Conservation (phyloP, 1,140 invertebrate species). For the Pseudachorutes palmiensis region DNA sequence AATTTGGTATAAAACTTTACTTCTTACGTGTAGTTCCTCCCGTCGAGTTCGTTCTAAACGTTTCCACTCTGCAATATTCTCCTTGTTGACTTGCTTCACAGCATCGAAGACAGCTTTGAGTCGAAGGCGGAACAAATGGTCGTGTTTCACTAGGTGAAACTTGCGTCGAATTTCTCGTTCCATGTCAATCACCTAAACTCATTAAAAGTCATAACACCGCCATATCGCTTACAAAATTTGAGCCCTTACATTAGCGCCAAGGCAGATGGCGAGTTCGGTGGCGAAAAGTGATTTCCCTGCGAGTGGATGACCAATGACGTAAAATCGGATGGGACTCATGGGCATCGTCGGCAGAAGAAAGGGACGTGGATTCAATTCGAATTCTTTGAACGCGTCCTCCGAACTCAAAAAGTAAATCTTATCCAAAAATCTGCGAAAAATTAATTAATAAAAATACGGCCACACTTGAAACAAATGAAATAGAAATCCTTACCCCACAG, state of each 20-base stretch:
- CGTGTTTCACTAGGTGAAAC: slow-evolving; percentile 21
- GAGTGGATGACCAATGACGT: slow-evolving; percentile 28
- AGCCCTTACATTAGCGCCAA: slow-evolving; percentile 8
- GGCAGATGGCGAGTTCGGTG: slow-evolving; percentile 11
- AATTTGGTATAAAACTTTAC: slow-evolving; percentile 10
- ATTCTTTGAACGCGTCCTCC: slow-evolving; percentile 20
- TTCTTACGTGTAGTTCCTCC: slow-evolving; percentile 18
- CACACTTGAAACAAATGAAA: no score
- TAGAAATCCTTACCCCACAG: slow-evolving; percentile 15
- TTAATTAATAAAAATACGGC: no score
- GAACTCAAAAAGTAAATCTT: slow-evolving; percentile 30
- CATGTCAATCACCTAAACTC: slow-evolving; percentile 28
- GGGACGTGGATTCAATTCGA: slow-evolving; percentile 23
- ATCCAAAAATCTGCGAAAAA: slow-evolving; percentile 22
- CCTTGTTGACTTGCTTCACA: slow-evolving; percentile 15
- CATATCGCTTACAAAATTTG: neutral
- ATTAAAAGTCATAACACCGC: neutral
- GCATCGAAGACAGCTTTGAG: slow-evolving; percentile 21
- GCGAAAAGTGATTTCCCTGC: slow-evolving; percentile 28
- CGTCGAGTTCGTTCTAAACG: slow-evolving; percentile 17
- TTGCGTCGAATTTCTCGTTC: slow-evolving; percentile 16
- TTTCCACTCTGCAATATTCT: slow-evolving; percentile 24
- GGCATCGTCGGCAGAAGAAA: slow-evolving; percentile 30
- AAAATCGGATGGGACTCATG: slow-evolving; percentile 32
- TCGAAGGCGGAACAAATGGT: slow-evolving; percentile 18